Percentiles rank a stretch among this genome's conserved stretches.
These are phyloP conservation scores for Festucalex cinctus DNA, from an alignment of 2,113 vertebrate species.

Conservation along the genomic window DNA sequence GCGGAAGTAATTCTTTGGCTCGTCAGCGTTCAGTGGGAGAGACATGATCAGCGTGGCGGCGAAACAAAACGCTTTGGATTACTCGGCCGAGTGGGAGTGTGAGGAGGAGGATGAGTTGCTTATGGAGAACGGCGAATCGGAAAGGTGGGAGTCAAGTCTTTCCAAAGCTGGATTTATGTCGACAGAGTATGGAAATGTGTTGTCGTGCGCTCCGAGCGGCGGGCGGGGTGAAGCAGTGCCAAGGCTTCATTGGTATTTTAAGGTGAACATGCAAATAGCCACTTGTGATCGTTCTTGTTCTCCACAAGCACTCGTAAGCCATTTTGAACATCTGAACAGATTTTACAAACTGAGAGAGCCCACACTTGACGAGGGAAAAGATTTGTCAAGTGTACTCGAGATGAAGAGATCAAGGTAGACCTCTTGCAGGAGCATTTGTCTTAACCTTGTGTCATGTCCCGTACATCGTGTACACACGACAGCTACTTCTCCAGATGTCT, in stretches of 20 bases:
- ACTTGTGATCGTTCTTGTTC: neutral
- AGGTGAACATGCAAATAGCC: constrained; percentile 45
- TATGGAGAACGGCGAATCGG: constrained; percentile 57
- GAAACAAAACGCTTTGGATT: constrained; percentile 55
- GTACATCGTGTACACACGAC: neutral
- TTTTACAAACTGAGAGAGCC: neutral
- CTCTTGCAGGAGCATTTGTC: constrained; percentile 40
- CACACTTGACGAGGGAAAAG: neutral
- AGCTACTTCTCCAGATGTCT: neutral
- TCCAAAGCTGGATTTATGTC: constrained; percentile 62
- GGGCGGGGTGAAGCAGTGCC: constrained; percentile 39
- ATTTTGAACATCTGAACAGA: neutral
- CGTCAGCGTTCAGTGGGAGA: constrained; percentile 45
- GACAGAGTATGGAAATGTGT: constrained; percentile 53
- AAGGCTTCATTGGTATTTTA: constrained; percentile 63
- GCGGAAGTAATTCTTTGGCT: constrained; percentile 29
- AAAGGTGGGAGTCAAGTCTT: constrained; percentile 60
- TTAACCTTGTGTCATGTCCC: constrained; percentile 8
- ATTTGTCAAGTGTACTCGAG: neutral
- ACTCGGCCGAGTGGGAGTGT: constrained; percentile 53
- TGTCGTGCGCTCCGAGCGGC: constrained; percentile 32
- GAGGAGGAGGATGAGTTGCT: constrained; percentile 61
- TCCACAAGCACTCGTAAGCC: neutral
- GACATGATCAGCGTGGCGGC: constrained; percentile 38
- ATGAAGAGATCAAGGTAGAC: too few relatives aligned